Evolutionary conservation across 2,888 invertebrate genomes (phyloP).

Genomic region (Brachyptera risi): DNA sequence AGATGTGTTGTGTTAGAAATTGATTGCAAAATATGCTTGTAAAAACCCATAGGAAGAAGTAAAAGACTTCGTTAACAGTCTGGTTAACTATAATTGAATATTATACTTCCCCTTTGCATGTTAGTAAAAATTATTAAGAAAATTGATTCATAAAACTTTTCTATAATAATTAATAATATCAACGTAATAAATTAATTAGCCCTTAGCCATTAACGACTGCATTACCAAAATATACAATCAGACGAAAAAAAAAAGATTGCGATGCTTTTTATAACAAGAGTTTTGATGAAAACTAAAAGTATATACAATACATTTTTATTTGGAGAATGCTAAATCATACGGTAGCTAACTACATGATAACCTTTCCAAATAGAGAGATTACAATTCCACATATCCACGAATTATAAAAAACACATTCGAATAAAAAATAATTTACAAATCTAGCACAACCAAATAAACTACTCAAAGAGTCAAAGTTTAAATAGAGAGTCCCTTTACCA

Average conservation of each 20-base stretch:
- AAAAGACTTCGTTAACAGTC: neutral
- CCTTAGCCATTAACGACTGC: neutral
- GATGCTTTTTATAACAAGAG: neutral
- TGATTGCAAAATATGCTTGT: no score
- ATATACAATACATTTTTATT: neutral
- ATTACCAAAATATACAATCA: neutral
- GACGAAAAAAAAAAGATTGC: neutral
- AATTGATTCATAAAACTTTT: neutral
- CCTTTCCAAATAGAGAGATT: no score
- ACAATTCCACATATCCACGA: no score
- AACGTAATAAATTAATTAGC: conserved; percentile 6
- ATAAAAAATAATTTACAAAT: no score
- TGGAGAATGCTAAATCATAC: neutral
- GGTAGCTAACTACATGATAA: no score
- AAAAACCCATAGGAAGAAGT: no score
- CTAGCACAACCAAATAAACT: no score
- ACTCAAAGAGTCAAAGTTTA: no score
- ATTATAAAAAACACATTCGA: no score
- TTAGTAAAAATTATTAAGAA: neutral
- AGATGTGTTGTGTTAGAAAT: no score
- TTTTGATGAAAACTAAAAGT: neutral
- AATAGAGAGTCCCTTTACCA: neutral
- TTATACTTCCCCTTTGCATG: neutral
- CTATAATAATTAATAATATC: neutral
- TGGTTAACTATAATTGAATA: neutral